A percentile compares a stretch with the other conserved stretches of the same genome.
Evolutionary conservation across 1,140 invertebrate genomes (phyloP).

Genomic region (Ceratina calcarata): DNA sequence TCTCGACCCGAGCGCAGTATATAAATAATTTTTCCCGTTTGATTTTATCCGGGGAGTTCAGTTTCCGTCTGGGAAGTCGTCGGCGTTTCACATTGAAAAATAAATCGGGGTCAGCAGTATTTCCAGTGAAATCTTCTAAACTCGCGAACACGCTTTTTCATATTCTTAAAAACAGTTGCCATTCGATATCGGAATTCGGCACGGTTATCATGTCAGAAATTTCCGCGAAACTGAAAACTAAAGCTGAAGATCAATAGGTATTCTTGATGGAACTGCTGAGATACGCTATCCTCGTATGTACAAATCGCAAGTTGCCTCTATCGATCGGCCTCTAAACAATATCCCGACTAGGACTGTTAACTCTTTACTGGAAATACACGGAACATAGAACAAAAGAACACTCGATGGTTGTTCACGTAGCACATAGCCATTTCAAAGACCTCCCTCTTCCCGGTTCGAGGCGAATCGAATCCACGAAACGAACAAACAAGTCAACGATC

Average conservation of each 20-base stretch:
- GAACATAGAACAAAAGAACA: background rate
- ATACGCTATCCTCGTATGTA: background rate
- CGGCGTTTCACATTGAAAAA: background rate
- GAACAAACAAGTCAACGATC: background rate
- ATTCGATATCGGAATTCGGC: background rate
- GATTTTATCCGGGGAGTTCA: too few relatives aligned
- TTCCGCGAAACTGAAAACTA: background rate
- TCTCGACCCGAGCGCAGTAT: too few relatives aligned
- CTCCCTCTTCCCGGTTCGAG: background rate
- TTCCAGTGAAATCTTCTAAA: background rate
- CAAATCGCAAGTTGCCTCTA: background rate
- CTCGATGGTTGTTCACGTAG: background rate
- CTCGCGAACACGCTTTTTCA: background rate
- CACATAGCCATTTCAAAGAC: background rate
- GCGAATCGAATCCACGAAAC: background rate
- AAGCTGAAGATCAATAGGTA: background rate
- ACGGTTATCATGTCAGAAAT: background rate
- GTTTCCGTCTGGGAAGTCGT: too few relatives aligned
- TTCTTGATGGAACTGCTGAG: background rate
- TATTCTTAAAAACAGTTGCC: background rate
- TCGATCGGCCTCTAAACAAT: conserved; percentile 2
- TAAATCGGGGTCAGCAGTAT: background rate
- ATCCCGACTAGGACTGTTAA: background rate
- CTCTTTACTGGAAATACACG: background rate
- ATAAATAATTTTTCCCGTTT: too few relatives aligned